Evolutionary conservation across 2,113 vertebrate genomes (phyloP), one percentile per base, ranked within the genome.

Genomic region (Sterna hirundo): DNA sequence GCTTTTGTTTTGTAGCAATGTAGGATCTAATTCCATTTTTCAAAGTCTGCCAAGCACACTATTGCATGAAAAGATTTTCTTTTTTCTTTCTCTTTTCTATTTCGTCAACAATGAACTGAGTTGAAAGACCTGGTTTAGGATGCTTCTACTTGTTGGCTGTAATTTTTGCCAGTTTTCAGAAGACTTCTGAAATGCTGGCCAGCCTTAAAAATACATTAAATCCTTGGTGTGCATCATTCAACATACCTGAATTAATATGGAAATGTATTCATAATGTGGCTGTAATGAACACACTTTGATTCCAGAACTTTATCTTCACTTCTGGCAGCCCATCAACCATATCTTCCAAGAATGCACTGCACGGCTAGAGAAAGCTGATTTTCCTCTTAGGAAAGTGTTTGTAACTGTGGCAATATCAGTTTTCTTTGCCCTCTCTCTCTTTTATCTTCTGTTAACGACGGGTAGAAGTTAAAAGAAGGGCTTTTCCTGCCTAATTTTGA

Each of bases 1-100:
- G 40, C 58, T 87, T 94, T 91, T 94, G 51, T 91, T 95, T 61
- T 38, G 29, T 29, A 85, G 70, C 46, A 79, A 44, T 80, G 46
- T 77, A 88, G 51, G 42, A 77, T 85, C 54, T 91, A 95, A 95
- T 85, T 89, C 71, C 10, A 77, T 88, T 94, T 95, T 95, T 91
- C 29, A 32, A 93, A 87, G 75, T 64, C 66, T 96, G 84, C 86
- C 93, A 94, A 85, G 58, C 32, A 88, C 38, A 62, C 54, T 66
- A 79, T 12, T 54, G 54, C 70, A 91, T 54, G 20, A 91, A 94
- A 89, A 72, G 29, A 82, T 74, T 93, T 94, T 81, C 8, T 57
- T 81, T 94, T 87, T 57, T 71, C 18, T 79, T 86, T 71, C 38
- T 84, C 14, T 92, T 91, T 92, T 85, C 71, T 89, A 62, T 82